Evolutionary conservation across 2,888 invertebrate species (phyloP).

Genomic region (Seladonia tumulorum): DNA sequence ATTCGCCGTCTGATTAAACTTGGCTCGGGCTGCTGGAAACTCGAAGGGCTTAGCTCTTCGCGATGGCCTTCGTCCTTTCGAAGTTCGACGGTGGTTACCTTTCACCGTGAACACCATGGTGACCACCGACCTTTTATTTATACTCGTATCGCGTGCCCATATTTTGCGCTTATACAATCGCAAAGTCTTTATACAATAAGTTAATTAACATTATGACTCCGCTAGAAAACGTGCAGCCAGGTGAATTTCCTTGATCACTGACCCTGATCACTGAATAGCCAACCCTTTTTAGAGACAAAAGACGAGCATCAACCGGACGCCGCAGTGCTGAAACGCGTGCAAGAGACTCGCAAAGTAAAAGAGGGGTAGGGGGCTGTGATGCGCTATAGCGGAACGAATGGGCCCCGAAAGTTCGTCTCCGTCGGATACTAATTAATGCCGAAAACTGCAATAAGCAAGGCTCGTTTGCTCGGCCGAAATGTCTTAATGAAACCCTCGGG

Average conservation of each 20-base stretch:
- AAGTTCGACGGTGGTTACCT: background rate
- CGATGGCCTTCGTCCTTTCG: background rate
- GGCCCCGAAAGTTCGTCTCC: conserved; percentile 43
- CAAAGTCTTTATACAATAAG: background rate
- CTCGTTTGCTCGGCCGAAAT: conserved; percentile 67
- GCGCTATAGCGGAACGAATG: conserved; percentile 55
- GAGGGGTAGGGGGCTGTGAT: background rate
- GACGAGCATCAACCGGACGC: background rate
- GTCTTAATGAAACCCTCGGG: conserved; percentile 74
- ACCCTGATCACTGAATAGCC: background rate
- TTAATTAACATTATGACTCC: background rate
- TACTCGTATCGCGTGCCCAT: background rate
- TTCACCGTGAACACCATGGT: background rate
- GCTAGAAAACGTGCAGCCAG: background rate
- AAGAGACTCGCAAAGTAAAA: background rate
- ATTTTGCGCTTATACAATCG: background rate
- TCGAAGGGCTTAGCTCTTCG: conserved; percentile 28
- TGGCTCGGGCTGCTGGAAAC: conserved; percentile 27
- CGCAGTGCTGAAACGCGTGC: background rate
- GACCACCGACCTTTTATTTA: background rate
- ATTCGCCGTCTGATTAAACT: conserved; percentile 73
- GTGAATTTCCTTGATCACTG: background rate
- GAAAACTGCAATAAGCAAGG: conserved; percentile 73
- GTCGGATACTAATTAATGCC: conserved; percentile 71
- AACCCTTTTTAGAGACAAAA: background rate